phyloP scores from a whole-genome alignment of 2,113 vertebrate species.

The Eptesicus fuscus region DNA sequence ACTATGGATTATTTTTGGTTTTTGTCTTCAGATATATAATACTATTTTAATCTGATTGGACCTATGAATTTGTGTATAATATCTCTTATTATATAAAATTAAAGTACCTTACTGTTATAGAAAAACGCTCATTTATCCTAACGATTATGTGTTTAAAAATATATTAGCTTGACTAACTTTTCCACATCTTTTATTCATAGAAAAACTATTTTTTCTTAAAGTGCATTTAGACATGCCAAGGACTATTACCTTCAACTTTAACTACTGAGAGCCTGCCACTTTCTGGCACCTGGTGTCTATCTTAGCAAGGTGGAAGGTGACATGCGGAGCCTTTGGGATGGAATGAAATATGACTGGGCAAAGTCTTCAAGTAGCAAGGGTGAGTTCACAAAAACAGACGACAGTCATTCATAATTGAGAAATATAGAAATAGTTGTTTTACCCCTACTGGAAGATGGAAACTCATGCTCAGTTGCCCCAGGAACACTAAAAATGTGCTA shows the following conservation, averaged over 20 bases:
- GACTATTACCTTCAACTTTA: constrained; percentile 43
- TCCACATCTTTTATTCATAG: constrained; percentile 55
- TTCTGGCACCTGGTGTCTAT: background rate
- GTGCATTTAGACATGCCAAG: constrained; percentile 55
- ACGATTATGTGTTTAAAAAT: constrained; percentile 43
- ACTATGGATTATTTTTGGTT: background rate
- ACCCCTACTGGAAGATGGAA: background rate
- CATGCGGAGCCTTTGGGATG: background rate
- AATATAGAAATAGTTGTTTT: background rate
- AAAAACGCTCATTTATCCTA: constrained; percentile 4
- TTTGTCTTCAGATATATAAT: background rate
- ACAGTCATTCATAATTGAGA: background rate
- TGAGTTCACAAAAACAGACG: constrained; percentile 47
- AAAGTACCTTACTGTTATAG: background rate
- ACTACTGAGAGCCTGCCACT: constrained; percentile 39
- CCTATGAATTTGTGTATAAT: background rate
- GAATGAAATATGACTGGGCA: constrained; percentile 39
- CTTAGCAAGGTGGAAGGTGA: constrained; percentile 23
- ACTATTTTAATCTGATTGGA: background rate
- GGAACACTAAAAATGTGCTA: background rate
- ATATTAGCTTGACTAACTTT: constrained; percentile 50
- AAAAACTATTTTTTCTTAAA: constrained; percentile 57
- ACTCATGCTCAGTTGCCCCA: background rate
- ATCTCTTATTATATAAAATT: constrained; percentile 16
- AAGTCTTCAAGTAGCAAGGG: constrained; percentile 28